Conservation (phyloP, 2,113 vertebrate species). For the Tyto alba region DNA sequence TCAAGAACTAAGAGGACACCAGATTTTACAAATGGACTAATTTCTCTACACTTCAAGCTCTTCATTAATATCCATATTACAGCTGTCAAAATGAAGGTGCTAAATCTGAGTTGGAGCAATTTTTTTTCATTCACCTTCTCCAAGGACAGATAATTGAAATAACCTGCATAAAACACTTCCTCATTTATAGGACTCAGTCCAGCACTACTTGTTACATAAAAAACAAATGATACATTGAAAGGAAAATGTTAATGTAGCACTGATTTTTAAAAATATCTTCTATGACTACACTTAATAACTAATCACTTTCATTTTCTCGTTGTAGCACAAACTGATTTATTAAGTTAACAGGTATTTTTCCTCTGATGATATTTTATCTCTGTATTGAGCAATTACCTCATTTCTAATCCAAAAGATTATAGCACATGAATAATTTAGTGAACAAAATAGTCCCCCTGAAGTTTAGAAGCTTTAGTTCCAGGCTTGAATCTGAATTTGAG, state of each 20-base stretch:
- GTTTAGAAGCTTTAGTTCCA: background rate
- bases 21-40: background rate
- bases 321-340: background rate
- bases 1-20: background rate
- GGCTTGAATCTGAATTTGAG: background rate
- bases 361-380: background rate
- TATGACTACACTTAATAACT: background rate
- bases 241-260: background rate
- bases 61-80: background rate
- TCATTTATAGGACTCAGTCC: background rate
- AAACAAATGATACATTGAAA: background rate
- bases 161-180: background rate
- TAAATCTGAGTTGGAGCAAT: background rate
- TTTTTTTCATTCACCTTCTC: slow-evolving; percentile 38
- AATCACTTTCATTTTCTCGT: background rate
- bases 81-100: background rate
- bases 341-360: background rate
- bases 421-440: background rate
- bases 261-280: background rate
- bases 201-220: slow-evolving; percentile 7
- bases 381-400: background rate
- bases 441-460: background rate
- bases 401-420: background rate
- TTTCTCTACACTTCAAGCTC: background rate
- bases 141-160: slow-evolving; percentile 31